phyloP scores from a whole-genome alignment of 1,140 invertebrate genomes.

The Drosophila kikkawai region DNA sequence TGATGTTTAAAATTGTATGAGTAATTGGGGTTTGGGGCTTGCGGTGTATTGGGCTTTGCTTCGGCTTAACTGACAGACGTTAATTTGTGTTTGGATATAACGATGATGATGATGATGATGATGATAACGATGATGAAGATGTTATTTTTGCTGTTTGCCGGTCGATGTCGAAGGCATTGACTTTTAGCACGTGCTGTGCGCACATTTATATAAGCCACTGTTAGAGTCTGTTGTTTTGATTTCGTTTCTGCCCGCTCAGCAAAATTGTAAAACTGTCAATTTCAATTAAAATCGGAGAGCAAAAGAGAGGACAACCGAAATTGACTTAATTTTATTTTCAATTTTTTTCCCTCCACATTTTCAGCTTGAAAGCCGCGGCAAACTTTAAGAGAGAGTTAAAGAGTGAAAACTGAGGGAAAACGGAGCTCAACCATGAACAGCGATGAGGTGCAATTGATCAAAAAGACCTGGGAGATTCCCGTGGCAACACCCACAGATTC shows the following conservation, averaged over 20 bases:
- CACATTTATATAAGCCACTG: conserved; percentile 58
- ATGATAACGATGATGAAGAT: conserved; percentile 2
- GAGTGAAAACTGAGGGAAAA: conserved; percentile 15
- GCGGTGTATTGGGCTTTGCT: conserved; percentile 19
- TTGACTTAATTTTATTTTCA: conserved; percentile 31
- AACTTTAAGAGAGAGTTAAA: conserved; percentile 14
- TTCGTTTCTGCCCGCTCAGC: conserved; percentile 37
- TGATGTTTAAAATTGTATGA: conserved; percentile 13
- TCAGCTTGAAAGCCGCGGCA: conserved; percentile 51
- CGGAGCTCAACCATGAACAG: conserved; percentile 74
- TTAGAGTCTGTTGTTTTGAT: conserved; percentile 66
- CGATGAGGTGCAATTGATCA: conserved; percentile 81
- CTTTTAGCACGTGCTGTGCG: conserved; percentile 65
- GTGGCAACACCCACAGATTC: conserved; percentile 80
- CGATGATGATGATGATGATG: conserved; percentile 14
- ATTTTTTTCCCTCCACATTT: conserved; percentile 15
- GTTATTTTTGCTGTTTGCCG: conserved; percentile 26
- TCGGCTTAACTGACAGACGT: conserved; percentile 48
- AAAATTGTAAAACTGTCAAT: conserved; percentile 68
- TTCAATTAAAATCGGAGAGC: conserved; percentile 58
- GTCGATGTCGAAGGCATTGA: conserved; percentile 54
- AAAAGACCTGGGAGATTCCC: conserved; percentile 84
- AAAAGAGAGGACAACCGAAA: conserved; percentile 7
- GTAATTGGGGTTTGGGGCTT: conserved; percentile 5
- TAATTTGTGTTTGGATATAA: conserved; percentile 55